Evolutionary conservation across 2,888 invertebrate species (phyloP).

Genomic region (Chloroclystis v-ata): DNA sequence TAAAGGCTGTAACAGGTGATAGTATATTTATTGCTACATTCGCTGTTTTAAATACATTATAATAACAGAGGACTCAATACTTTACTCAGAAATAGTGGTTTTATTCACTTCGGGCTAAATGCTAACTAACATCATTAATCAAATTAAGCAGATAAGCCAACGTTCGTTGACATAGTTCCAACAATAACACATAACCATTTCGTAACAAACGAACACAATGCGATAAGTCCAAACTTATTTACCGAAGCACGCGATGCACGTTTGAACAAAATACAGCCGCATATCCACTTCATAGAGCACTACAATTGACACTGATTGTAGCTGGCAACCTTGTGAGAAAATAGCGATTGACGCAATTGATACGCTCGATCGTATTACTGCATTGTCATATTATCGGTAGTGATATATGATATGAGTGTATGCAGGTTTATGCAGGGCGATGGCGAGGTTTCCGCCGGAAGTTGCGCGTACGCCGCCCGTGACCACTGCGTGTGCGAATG

Average conservation of each 20-base stretch:
- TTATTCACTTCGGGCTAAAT: no score
- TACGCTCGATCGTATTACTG: constrained; percentile 40
- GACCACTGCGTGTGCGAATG: constrained; percentile 48
- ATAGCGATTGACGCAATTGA: constrained; percentile 43
- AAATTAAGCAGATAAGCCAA: not conserved
- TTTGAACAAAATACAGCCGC: constrained; percentile 35
- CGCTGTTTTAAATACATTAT: no score
- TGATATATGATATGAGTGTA: constrained; percentile 38
- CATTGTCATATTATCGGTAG: constrained; percentile 35
- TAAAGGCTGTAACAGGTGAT: no score
- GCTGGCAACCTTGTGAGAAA: constrained; percentile 47
- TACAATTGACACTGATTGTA: constrained; percentile 56
- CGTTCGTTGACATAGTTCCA: constrained; percentile 6
- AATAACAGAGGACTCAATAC: no score
- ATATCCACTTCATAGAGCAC: constrained; percentile 39
- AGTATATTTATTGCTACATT: no score
- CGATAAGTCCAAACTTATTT: constrained; percentile 20
- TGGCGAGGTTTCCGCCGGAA: constrained; percentile 73
- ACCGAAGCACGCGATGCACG: constrained; percentile 41
- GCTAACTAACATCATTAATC: not conserved
- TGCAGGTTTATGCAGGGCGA: constrained; percentile 40
- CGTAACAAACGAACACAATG: constrained; percentile 7
- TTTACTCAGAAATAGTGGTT: no score
- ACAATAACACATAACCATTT: constrained; percentile 4
- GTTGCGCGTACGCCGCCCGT: constrained; percentile 69